Evolutionary conservation across 1,140 invertebrate species (phyloP), one percentile per base, ranked within the genome.

Genomic region (Microplitis mediator): DNA sequence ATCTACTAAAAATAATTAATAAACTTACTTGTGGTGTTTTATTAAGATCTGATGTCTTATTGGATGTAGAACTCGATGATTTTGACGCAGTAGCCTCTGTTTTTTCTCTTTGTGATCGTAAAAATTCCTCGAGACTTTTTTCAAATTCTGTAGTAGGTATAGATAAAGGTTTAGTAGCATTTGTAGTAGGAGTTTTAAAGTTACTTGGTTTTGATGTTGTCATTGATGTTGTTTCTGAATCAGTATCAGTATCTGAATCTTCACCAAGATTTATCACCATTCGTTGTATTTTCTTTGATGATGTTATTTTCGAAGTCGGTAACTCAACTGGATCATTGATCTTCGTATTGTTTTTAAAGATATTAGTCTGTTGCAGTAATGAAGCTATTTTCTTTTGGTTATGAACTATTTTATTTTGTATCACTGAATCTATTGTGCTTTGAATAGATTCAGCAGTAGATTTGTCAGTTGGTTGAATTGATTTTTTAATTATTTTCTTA

Each of bases 221-320:
- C 11, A 5, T 3, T 45, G 11, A 45, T 23, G 23, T 45, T 45
- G 39, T 11, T 23, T 56, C 54, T 5, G 54, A 34, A 51, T 86
- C 84, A 13, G 84, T 78, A 36, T 85, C 83, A 68, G 79, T 87
- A 8, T 87, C 85, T 1, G 84, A 78, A 32, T 86, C 87, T 1
- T 81, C 80, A 4, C 78, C 83, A 1, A 88, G 73, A 73, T 69
- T 83, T 14, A 88, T 87, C 4, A 88, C 77, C 66, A 88, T 78
- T n/a, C 82, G 68, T 54, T 82, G 73, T 3, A 72, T 72, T 0
- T 79, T 80, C 11, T 62, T 62, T 0, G 73, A 71, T 9, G 65
- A 51, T 9, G 60, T 32, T 3, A 75, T 56, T 14, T 79, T 80
- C 34, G 78, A 73, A 75, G 73, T 82, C 0, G 58, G 13, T 4